Percentiles rank a stretch among this genome's conserved stretches.
These are phyloP conservation scores for Hyla sarda DNA, from an alignment of 2,113 vertebrate genomes.

Conservation along the genomic window DNA sequence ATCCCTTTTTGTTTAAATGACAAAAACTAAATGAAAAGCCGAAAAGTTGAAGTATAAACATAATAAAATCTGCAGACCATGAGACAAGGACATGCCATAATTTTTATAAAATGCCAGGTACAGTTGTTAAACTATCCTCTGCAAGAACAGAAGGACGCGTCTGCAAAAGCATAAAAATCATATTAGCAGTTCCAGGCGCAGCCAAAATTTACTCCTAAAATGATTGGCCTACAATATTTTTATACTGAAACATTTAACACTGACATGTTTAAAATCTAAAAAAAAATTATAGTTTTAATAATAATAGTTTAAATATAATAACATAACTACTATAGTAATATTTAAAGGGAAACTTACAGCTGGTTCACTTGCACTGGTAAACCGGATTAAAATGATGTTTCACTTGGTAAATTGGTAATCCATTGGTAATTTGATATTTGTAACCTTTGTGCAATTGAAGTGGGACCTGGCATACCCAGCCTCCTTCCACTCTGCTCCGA, in stretches of 20 bases:
- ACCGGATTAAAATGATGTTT: no score
- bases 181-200: conserved; percentile 20
- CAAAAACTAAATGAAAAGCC: conserved; percentile 47
- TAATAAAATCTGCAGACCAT: conserved; percentile 56
- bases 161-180: conserved; percentile 51
- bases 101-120: conserved; percentile 58
- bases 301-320: not conserved
- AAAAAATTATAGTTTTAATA: not conserved
- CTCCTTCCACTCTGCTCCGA: no score
- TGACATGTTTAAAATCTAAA: not conserved
- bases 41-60: conserved; percentile 52
- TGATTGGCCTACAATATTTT: not conserved
- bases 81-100: conserved; percentile 56
- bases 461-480: no score
- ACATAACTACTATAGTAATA: not conserved
- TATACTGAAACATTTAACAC: not conserved
- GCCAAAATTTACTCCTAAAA: conserved; percentile 39
- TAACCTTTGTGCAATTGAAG: no score
- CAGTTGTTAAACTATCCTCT: conserved; percentile 47
- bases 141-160: conserved; percentile 49
- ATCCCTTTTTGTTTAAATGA: conserved; percentile 43
- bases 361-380: no score
- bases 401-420: no score
- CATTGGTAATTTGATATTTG: no score
- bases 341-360: no score